Evolutionary conservation across 2,797 vertebrate species (phyloP), one percentile per base, ranked within the genome.

Genomic region (Acanthopagrus latus): DNA sequence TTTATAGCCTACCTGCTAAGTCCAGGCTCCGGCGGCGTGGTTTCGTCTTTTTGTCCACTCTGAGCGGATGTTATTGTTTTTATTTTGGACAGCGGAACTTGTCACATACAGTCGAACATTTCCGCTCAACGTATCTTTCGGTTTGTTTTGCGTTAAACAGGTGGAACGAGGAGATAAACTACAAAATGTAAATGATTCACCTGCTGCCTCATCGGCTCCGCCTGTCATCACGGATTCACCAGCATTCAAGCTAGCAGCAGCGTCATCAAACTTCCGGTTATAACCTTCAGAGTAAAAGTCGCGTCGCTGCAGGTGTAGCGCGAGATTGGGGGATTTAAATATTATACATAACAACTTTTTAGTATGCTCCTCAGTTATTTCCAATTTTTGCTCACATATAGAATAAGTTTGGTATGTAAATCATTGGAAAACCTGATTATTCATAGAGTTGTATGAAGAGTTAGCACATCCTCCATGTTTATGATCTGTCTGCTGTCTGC

Each of bases 1-100:
- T 93, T 91, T 89, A 76, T 88, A 92, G 86, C 90, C 44, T 66
- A 94, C 94, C 91, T 93, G 87, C 85, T 93, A 89, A 90, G 64
- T 84, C 90, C 86, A 54, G 73, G 46, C 82, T 72, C 41, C 76
- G 67, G 57, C 82, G 65, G 68, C 77, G 85, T 59, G 85, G 10
- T 29, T 71, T 10, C 9, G 54, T 74, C 77, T 69, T 52, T 65
- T 41, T 74, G 43, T 76, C 54, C 66, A 23, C 68, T 64, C 29
- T 64, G 33, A 58, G 23, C 20, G 18, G 2, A 7, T 57, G 38
- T 57, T n/a, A 2, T 43, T 5, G 0, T 38, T 17, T 60, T 20
- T 44, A 0, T 17, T 29, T n/a, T 10, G 13, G 1, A 3, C 47
- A 13, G 10, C 23, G 10, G 57, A 23, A 38, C n/a, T 8, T 3